Evolutionary conservation across 2,888 invertebrate species (phyloP).

Genomic region (Sturmia bella): DNA sequence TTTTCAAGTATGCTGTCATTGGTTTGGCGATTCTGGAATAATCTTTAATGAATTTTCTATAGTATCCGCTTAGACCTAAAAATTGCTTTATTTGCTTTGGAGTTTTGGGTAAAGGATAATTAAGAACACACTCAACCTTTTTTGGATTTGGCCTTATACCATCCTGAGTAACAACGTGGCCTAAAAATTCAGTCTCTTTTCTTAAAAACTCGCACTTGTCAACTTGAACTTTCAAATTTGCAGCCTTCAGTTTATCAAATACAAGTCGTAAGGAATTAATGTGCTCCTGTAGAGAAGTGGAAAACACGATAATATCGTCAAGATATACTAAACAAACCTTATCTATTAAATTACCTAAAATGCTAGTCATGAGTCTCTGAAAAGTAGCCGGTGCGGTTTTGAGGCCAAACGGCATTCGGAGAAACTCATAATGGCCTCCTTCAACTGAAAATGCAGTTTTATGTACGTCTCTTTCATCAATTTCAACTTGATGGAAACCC

Average conservation of each 20-base stretch:
- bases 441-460: too few species aligned
- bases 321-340: too few species aligned
- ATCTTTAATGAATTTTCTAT: not conserved
- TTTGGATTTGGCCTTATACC: constrained; percentile 76
- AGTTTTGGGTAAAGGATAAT: constrained; percentile 71
- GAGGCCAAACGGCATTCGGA: too few species aligned
- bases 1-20: constrained; percentile 65
- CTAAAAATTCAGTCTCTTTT: constrained; percentile 46
- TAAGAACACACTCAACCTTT: constrained; percentile 72
- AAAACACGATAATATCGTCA: too few species aligned
- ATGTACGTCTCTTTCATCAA: not conserved
- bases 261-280: not conserved
- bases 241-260: constrained; percentile 9
- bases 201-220: constrained; percentile 51
- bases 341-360: not conserved
- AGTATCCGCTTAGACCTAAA: constrained; percentile 67
- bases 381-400: too few species aligned
- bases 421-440: too few species aligned
- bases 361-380: too few species aligned
- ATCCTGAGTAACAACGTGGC: constrained; percentile 69
- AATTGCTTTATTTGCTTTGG: constrained; percentile 74
- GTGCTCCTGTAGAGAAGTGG: not conserved
- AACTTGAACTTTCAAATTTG: constrained; percentile 58
- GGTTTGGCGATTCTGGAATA: constrained; percentile 68
- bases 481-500: not conserved